A percentile compares a stretch with the other conserved stretches of the same genome.
Evolutionary conservation across 2,888 invertebrate genomes (phyloP).

Genomic region (Eupithecia centaureata): DNA sequence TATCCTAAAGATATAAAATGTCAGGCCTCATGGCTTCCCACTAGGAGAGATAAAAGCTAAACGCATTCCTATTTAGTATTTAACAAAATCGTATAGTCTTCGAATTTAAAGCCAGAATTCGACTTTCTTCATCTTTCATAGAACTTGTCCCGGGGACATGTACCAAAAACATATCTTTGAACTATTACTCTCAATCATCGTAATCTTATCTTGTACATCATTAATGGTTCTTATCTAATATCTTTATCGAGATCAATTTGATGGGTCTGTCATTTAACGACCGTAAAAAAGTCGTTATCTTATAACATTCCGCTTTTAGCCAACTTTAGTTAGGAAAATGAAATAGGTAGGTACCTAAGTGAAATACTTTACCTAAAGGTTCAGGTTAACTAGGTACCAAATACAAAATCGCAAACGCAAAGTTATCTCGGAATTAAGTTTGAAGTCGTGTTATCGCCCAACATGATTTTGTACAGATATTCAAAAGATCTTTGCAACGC

Average conservation of each 20-base stretch:
- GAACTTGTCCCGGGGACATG: not conserved
- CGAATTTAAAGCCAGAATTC: conserved; percentile 10
- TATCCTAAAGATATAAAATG: too few species aligned
- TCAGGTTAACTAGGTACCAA: not conserved
- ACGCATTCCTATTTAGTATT: not conserved
- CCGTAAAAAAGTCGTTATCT: conserved; percentile 3
- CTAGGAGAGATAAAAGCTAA: not conserved
- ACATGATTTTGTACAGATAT: conserved; percentile 24
- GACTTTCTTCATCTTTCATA: conserved; percentile 50
- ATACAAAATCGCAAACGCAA: not conserved
- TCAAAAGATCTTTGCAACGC: conserved; percentile 29
- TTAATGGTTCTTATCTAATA: conserved; percentile 10
- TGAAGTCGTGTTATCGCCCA: conserved; percentile 14
- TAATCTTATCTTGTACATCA: conserved; percentile 10
- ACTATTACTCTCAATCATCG: conserved; percentile 21
- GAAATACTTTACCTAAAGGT: not conserved
- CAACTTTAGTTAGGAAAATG: too few species aligned
- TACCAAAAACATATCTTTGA: not conserved
- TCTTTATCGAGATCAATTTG: conserved; percentile 15
- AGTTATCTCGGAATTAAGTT: conserved; percentile 6
- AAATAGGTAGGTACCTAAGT: not conserved
- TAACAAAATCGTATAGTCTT: not conserved
- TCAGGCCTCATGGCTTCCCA: not conserved
- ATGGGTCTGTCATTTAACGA: conserved; percentile 9
- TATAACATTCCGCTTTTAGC: not conserved